A percentile compares a stretch with the other conserved stretches of the same genome.
These are phyloP conservation scores for western clawed frog (Xenopus tropicalis) DNA, from an alignment of 2,113 vertebrate genomes.

Conservation along the genomic window DNA sequence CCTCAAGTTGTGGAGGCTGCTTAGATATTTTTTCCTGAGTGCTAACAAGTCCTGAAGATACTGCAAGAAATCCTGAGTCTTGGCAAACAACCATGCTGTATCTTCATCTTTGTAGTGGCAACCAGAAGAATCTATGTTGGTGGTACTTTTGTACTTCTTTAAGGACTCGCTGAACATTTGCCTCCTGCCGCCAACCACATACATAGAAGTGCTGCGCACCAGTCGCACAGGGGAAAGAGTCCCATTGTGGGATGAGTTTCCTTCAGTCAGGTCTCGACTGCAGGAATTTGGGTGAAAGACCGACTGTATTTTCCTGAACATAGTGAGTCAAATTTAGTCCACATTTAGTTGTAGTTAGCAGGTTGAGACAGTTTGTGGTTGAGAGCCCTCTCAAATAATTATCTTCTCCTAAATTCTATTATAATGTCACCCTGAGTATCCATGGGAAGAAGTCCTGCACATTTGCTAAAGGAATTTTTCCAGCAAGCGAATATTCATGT, in stretches of 20 bases:
- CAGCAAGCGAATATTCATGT: too few species aligned
- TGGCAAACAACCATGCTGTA: slow-evolving; percentile 80
- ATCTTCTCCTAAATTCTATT: too few species aligned
- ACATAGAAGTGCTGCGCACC: slow-evolving; percentile 92
- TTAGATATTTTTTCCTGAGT: slow-evolving; percentile 80
- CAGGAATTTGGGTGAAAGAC: slow-evolving; percentile 73
- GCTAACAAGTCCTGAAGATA: slow-evolving; percentile 90
- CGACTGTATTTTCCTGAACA: slow-evolving; percentile 75
- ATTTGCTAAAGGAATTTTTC: too few species aligned
- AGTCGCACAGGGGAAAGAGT: slow-evolving; percentile 71
- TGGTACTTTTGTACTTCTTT: slow-evolving; percentile 82
- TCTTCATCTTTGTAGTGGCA: slow-evolving; percentile 81
- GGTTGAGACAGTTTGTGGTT: neutral
- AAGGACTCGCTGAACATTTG: slow-evolving; percentile 64
- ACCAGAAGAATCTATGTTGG: slow-evolving; percentile 69
- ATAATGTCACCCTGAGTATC: neutral
- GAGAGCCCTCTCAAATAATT: neutral
- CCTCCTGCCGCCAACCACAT: slow-evolving; percentile 70
- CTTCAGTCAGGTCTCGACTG: slow-evolving; percentile 53
- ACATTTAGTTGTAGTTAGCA: slow-evolving; percentile 44
- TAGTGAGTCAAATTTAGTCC: slow-evolving; percentile 61
- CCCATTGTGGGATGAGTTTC: slow-evolving; percentile 60
- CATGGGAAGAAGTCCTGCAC: too few species aligned
- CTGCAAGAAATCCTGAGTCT: slow-evolving; percentile 86
- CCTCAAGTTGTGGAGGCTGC: slow-evolving; percentile 74